Conservation (phyloP, 2,888 invertebrate species). For the Synergus japonicus region DNA sequence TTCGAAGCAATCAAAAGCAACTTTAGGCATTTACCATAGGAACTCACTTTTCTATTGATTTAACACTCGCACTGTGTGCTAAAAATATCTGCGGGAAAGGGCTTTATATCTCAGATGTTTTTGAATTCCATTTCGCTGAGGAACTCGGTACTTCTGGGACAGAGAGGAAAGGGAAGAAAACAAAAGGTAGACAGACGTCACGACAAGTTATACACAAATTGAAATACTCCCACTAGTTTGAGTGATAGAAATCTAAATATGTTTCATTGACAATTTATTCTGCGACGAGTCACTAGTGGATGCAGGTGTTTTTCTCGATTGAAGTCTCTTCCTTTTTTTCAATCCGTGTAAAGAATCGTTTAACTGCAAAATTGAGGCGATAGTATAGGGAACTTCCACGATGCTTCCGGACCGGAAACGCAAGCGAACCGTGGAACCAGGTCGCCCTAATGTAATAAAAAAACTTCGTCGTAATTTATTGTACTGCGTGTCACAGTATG, state of each 20-base stretch:
- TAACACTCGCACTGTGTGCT: conserved; percentile 70
- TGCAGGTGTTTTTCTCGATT: conserved; percentile 4
- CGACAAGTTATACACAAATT: neutral
- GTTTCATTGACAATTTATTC: conserved; percentile 3
- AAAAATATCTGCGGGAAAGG: conserved; percentile 66
- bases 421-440: conserved; percentile 75
- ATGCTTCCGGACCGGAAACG: conserved; percentile 72
- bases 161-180: neutral
- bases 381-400: conserved; percentile 54
- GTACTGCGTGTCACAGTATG: neutral
- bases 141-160: neutral
- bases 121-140: neutral
- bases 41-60: conserved; percentile 75
- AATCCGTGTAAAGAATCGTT: conserved; percentile 33
- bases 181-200: neutral
- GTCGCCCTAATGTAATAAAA: conserved; percentile 61
- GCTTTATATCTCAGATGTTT: conserved; percentile 38
- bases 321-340: neutral
- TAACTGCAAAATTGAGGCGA: conserved; percentile 40
- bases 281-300: neutral
- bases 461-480: conserved; percentile 5
- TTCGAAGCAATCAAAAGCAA: conserved; percentile 59
- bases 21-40: conserved; percentile 73
- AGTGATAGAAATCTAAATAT: conserved; percentile 18
- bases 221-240: neutral